phyloP scores from a whole-genome alignment of 2,113 vertebrate species.

The Chaetodon trifascialis region DNA sequence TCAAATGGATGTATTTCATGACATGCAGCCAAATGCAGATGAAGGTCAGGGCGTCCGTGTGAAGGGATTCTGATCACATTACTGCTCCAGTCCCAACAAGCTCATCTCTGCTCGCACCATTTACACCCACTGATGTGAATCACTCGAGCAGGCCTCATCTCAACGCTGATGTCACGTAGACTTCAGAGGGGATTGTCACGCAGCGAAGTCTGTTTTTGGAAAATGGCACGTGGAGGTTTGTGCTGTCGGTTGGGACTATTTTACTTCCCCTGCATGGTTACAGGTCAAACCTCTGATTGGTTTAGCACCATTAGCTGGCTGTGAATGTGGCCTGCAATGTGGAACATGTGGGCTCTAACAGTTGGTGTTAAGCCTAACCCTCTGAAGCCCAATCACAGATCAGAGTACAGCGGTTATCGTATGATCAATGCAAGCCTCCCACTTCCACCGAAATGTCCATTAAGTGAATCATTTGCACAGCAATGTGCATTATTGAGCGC shows the following conservation, averaged over 20 bases:
- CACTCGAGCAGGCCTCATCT: slow-evolving; percentile 6
- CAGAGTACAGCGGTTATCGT: slow-evolving; percentile 10
- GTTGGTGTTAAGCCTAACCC: slow-evolving; percentile 13
- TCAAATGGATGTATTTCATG: slow-evolving; percentile 43
- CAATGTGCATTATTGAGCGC: slow-evolving; percentile 19
- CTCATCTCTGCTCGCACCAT: slow-evolving; percentile 36
- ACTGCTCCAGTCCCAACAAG: slow-evolving; percentile 9
- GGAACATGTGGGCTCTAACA: slow-evolving; percentile 8
- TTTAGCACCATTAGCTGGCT: background rate
- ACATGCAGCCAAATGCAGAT: slow-evolving; percentile 48
- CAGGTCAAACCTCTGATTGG: background rate
- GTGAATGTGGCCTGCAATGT: background rate
- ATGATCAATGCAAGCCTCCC: slow-evolving; percentile 5
- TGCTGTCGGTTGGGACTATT: background rate
- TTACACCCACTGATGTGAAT: slow-evolving; percentile 26
- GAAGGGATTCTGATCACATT: slow-evolving; percentile 56
- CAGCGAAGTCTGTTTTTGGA: background rate
- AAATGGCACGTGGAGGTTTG: background rate
- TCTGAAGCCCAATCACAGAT: slow-evolving; percentile 25
- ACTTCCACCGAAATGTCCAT: slow-evolving; percentile 25
- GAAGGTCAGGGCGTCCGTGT: slow-evolving; percentile 57
- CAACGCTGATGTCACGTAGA: background rate
- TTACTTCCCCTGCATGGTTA: background rate
- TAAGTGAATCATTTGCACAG: slow-evolving; percentile 25
- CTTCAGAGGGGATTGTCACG: background rate